Evolutionary conservation across 2,113 vertebrate genomes (phyloP), one percentile per base, ranked within the genome.

Genomic region (Ailuropoda melanoleuca): DNA sequence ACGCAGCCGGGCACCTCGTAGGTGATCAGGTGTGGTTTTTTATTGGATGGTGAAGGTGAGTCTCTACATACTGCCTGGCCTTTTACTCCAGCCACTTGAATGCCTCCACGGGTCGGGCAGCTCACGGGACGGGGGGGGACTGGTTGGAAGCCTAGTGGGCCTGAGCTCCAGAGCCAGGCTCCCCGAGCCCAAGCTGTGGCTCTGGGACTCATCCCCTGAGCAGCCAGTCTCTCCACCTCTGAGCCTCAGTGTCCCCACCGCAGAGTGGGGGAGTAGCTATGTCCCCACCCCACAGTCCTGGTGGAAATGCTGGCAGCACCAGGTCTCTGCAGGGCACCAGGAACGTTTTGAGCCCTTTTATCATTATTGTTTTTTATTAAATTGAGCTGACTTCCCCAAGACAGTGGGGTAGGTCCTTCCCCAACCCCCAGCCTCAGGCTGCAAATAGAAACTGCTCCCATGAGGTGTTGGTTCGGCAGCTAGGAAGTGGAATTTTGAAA

Each of bases 191-290:
- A 90, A 3, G 19, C 8, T 53, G 24, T 8, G 58, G 62, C 34
- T 43, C 39, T 37, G 19, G 8, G 0, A 77, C 60, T 60, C 60
- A 56, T n/a, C 17, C 46, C 23, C 29, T 34, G 4, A 12, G 66
- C 7, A 5, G 66, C 31, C 34, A 1, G n/a, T 2, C 31, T 29
- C 15, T 43, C 39, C 21, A 1, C 56, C 13, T 56, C 19, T 24
- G 72, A 6, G n/a, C 88, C 77, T 91, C 81, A 43, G 89, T 19
- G 66, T 88, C 86, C 37, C 48, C 12, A 6, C 1, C 15, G 34
- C 0, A 56, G 31, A 46, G 26, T 3, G 7, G 46, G 46, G 24
- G 23, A 1, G 5, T 23, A 58, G 15, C 14, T 8, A 66, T 3
- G n/a, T 56, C 34, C 21, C 53, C 29, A 24, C 26, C 31, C 66